Evolutionary conservation across 2,797 vertebrate genomes (phyloP).

Genomic region (Hippoglossus hippoglossus): DNA sequence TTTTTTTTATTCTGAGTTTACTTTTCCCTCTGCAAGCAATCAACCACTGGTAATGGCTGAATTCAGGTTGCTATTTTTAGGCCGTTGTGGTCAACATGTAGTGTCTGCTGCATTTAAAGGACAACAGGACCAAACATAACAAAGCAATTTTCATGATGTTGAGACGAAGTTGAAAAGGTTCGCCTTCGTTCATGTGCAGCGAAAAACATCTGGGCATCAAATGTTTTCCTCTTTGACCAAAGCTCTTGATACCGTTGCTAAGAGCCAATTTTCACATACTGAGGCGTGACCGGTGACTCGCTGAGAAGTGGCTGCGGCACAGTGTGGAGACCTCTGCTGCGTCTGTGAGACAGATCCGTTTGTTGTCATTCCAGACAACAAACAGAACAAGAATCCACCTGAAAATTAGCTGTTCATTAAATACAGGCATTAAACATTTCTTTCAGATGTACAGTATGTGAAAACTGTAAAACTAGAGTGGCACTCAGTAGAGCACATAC

Average conservation of each 20-base stretch:
- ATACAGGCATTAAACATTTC: background rate
- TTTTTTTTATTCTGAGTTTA: conserved; percentile 10
- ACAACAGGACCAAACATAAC: conserved; percentile 50
- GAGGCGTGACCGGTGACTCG: conserved; percentile 37
- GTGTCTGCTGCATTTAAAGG: conserved; percentile 31
- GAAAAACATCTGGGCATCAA: conserved; percentile 72
- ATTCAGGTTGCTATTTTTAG: conserved; percentile 56
- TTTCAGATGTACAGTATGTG: background rate
- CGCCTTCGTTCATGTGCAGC: conserved; percentile 39
- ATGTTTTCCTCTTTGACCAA: conserved; percentile 49
- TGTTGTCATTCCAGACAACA: conserved; percentile 60
- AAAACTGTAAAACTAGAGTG: background rate
- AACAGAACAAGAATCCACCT: conserved; percentile 21
- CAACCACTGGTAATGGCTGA: conserved; percentile 38
- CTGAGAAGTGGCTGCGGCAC: conserved; percentile 33
- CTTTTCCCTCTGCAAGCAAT: conserved; percentile 67
- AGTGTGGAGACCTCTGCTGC: conserved; percentile 28
- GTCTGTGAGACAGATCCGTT: conserved; percentile 38
- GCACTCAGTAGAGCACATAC: too few relatives aligned
- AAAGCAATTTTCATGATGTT: conserved; percentile 70
- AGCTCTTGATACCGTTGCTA: conserved; percentile 60
- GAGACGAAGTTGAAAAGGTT: conserved; percentile 65
- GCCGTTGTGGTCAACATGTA: conserved; percentile 34
- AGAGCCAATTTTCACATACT: conserved; percentile 54
- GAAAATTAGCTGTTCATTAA: background rate